Conservation (phyloP, 2,888 invertebrate species). For the Protodeltote pygarga region DNA sequence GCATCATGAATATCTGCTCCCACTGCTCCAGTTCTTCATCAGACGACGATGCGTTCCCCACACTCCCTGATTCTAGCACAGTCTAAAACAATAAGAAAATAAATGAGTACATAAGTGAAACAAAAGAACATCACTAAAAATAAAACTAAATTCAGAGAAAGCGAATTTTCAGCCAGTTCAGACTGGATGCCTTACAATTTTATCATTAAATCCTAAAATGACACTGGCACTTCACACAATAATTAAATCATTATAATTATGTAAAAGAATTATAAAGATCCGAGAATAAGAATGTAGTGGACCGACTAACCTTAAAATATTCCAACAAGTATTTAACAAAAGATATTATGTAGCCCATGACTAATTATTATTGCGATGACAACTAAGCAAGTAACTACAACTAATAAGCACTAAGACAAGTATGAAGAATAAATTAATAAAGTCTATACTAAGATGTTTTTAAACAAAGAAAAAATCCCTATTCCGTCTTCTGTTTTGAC, state of each 20-base stretch:
- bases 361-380: slow-evolving; percentile 1
- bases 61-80: slow-evolving; percentile 89
- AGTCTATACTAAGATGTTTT: neutral
- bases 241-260: slow-evolving; percentile 4
- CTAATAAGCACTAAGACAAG: slow-evolving; percentile 40
- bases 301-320: slow-evolving; percentile 55
- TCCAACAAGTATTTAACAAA: slow-evolving; percentile 49
- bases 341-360: slow-evolving; percentile 55
- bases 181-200: neutral
- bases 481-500: too few species aligned
- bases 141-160: neutral
- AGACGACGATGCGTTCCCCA: slow-evolving; percentile 87
- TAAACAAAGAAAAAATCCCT: slow-evolving; percentile 30
- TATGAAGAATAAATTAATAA: neutral
- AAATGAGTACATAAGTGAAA: slow-evolving; percentile 6
- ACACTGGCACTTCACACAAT: slow-evolving; percentile 12
- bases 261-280: neutral
- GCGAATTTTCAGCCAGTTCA: slow-evolving; percentile 3
- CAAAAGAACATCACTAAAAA: neutral
- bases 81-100: slow-evolving; percentile 78
- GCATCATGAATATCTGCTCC: slow-evolving; percentile 92
- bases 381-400: slow-evolving; percentile 54
- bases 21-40: slow-evolving; percentile 92
- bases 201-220: slow-evolving; percentile 18
- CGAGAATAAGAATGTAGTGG: neutral